Evolutionary conservation across 2,113 vertebrate species (phyloP), one percentile per base, ranked within the genome.

Genomic region (Siniperca chuatsi): DNA sequence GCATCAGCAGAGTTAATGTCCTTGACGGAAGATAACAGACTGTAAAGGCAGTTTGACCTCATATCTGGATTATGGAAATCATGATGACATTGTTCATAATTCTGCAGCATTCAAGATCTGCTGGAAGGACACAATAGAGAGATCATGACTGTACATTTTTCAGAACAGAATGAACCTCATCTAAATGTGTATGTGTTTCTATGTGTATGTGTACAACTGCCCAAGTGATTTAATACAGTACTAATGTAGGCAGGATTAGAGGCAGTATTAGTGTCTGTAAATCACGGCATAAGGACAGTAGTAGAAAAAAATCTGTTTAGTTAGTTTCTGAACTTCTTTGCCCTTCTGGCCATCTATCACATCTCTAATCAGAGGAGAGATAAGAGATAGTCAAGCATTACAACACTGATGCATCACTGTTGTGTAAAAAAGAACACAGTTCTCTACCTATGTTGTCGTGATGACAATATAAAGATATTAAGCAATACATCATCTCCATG

Each of bases 11-110:
- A 83, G 69, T 83, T 69, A 58, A 72, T 80, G 90, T 86, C 84
- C 90, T 93, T 93, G 90, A 87, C 15, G 57, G 33, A 48, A 82
- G 90, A 92, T 92, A 93, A 90, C 15, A 40, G 75, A 78, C 67
- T 72, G 48, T 79, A 83, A 90, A 88, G 21, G 67, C 11, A 60
- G 40, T 16, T 9, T 9, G 16, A 69, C 61, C 54, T 87, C 71
- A 52, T 90, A 89, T 90, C 84, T 80, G 67, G 16, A 78, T 73
- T 55, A 76, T 8, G 8, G 61, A 83, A 82, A 85, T 87, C 58
- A 29, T 21, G n/a, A 78, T 40, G 37, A 62, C 20, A 25, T n/a
- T 13, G 2, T 23, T 79, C 23, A 54, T 40, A 48, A n/a, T 29
- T 87, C 60, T 69, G 67, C 58, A 20, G 60, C 6, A 40, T 52